Evolutionary conservation across 2,797 vertebrate genomes (phyloP), one percentile per base, ranked within the genome.

Genomic region (Microhierax caerulescens): DNA sequence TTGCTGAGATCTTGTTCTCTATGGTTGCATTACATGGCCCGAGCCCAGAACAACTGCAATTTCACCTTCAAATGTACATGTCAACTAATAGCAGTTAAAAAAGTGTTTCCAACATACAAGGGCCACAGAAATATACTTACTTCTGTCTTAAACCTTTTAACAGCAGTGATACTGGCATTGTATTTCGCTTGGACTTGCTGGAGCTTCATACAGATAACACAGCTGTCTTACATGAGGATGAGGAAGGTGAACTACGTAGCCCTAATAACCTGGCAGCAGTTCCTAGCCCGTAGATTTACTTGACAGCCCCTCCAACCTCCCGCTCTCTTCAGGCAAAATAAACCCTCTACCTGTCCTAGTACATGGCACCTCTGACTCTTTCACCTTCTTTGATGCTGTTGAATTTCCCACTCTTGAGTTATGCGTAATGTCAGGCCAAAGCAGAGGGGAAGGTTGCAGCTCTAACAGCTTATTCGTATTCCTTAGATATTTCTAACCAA

Each of bases 401-500:
- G 82, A 36, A 54, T 85, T 91, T 90, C 63, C 27, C n/a, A 54
- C 47, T 90, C 67, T 59, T 0, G 0, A 90, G 83, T 81, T 86
- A 70, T 6, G 67, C 85, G 78, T 85, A 85, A 92, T 6, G 4
- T 72, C 61, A 84, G 81, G 95, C 95, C 88, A 97, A 96, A 97
- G 94, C 53, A 73, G 37, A 95, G 74, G 57, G 67, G 82, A 90
- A 96, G 81, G 76, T 54, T 91, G 76, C 68, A 59, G 82, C 50
- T 92, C 54, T 79, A 64, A 37, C 69, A 78, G 61, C 37, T 91
- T 85, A 65, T 89, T 95, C 81, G 39, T 88, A 92, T 80, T 68
- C 93, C 76, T 97, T 79, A 95, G 91, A 90, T 90, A 81, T 79
- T 91, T 95, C 80, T 86, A 79, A 79, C 79, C 59, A 76, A 95